Evolutionary conservation across 2,888 invertebrate genomes (phyloP).

Genomic region (Polydrusus pterygomalis): DNA sequence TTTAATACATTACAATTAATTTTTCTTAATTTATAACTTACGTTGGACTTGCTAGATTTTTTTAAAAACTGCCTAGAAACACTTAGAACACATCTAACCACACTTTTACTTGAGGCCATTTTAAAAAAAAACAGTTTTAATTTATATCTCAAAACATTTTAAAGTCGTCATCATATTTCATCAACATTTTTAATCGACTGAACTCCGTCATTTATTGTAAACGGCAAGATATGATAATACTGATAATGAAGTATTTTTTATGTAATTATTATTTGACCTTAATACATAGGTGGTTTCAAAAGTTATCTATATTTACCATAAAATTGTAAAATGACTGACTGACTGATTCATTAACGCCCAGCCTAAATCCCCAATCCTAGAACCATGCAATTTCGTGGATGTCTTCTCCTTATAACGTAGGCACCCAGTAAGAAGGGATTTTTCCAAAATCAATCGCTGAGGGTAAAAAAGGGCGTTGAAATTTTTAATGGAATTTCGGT

Average conservation of each 20-base stretch:
- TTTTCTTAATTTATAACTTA: constrained; percentile 18
- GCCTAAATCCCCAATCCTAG: too few species aligned
- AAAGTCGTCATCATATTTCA: constrained; percentile 10
- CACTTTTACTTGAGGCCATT: constrained; percentile 15
- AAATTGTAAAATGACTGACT: too few species aligned
- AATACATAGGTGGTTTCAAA: background rate
- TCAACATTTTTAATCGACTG: constrained; percentile 20
- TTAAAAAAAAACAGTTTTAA: background rate
- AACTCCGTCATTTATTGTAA: constrained; percentile 11
- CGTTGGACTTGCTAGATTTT: background rate
- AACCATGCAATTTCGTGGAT: too few species aligned
- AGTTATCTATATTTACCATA: too few species aligned
- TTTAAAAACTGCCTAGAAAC: constrained; percentile 16
- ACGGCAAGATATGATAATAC: constrained; percentile 28
- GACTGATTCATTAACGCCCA: too few species aligned
- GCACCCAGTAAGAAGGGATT: too few species aligned
- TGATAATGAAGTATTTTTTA: constrained; percentile 12
- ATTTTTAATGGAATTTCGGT: too few species aligned
- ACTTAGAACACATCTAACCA: constrained; percentile 2
- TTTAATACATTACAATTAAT: background rate
- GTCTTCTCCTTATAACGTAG: too few species aligned
- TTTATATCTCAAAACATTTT: constrained; percentile 2
- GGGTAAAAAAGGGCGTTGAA: too few species aligned
- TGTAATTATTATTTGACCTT: constrained; percentile 15
- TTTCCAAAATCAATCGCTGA: too few species aligned